Percentiles rank a stretch among this genome's conserved stretches.
phyloP scores from a whole-genome alignment of 2,797 vertebrate genomes.

The Danionella dracula region DNA sequence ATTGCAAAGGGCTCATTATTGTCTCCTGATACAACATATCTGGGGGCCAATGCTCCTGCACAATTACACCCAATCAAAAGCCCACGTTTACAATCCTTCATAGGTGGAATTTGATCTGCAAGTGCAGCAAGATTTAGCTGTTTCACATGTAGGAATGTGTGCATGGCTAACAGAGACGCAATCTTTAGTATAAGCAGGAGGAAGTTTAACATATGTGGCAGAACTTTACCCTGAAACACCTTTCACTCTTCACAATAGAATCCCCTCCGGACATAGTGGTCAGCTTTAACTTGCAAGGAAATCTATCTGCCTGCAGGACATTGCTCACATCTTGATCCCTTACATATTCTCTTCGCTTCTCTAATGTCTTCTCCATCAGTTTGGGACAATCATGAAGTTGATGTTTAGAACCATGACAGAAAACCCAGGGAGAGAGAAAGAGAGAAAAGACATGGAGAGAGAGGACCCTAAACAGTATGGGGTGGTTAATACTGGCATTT shows the following conservation, averaged over 20 bases:
- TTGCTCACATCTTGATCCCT: constrained; percentile 9
- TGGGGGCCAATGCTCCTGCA: neutral
- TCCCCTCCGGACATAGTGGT: neutral
- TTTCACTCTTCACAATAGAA: neutral
- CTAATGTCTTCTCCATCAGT: neutral
- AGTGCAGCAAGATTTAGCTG: neutral
- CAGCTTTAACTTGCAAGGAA: too few relatives aligned
- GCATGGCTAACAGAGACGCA: neutral
- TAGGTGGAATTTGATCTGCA: neutral
- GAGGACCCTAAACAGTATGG: too few relatives aligned
- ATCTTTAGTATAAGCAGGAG: neutral
- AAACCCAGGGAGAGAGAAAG: neutral
- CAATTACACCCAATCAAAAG: neutral
- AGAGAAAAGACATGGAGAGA: too few relatives aligned
- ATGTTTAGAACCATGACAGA: neutral
- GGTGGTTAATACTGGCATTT: too few relatives aligned
- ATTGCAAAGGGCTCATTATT: neutral
- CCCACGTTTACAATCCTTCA: neutral
- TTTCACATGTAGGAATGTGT: neutral
- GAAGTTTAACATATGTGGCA: neutral
- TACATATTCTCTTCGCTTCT: neutral
- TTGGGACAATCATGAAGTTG: neutral
- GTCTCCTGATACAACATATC: neutral
- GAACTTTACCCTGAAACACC: neutral
- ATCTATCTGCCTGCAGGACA: too few relatives aligned